phyloP scores from a whole-genome alignment of 1,140 invertebrate genomes.

The Aradophagus sp. region DNA sequence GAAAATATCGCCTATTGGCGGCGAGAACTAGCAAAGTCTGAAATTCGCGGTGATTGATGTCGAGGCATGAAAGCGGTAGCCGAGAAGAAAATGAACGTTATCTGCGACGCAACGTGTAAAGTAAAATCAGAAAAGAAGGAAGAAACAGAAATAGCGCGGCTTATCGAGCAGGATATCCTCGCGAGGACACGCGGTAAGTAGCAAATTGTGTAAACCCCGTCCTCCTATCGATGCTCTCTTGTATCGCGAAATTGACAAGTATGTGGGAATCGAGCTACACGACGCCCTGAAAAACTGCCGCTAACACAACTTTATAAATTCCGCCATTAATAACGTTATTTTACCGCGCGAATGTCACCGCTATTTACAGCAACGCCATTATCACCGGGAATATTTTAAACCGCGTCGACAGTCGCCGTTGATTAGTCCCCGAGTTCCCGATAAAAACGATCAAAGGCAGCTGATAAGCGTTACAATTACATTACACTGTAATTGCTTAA shows the following conservation, averaged over 20 bases:
- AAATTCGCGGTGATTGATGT: slow-evolving; percentile 25
- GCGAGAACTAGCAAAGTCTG: slow-evolving; percentile 2
- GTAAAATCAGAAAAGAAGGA: slow-evolving; percentile 30
- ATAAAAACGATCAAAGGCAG: too few relatives aligned
- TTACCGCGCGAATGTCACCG: slow-evolving; percentile 4
- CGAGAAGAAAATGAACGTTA: slow-evolving; percentile 43
- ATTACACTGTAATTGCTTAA: too few relatives aligned
- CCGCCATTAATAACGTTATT: slow-evolving; percentile 20
- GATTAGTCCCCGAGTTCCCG: too few relatives aligned
- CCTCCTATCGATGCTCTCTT: slow-evolving; percentile 60
- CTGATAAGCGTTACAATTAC: too few relatives aligned
- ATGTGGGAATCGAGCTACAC: slow-evolving; percentile 27
- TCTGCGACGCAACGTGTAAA: slow-evolving; percentile 26
- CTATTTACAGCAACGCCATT: slow-evolving; percentile 7
- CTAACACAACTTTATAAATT: slow-evolving; percentile 17
- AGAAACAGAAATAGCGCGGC: slow-evolving; percentile 37
- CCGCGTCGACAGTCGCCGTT: too few relatives aligned
- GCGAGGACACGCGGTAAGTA: slow-evolving; percentile 62
- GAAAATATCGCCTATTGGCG: too few relatives aligned
- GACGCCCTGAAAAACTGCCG: slow-evolving; percentile 6
- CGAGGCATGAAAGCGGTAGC: slow-evolving; percentile 18
- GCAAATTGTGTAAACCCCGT: slow-evolving; percentile 65
- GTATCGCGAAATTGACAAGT: slow-evolving; percentile 50
- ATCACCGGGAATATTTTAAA: neutral
- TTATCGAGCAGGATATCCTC: slow-evolving; percentile 62